Conservation (phyloP, 2,113 vertebrate species). For the Odocoileus virginianus region DNA sequence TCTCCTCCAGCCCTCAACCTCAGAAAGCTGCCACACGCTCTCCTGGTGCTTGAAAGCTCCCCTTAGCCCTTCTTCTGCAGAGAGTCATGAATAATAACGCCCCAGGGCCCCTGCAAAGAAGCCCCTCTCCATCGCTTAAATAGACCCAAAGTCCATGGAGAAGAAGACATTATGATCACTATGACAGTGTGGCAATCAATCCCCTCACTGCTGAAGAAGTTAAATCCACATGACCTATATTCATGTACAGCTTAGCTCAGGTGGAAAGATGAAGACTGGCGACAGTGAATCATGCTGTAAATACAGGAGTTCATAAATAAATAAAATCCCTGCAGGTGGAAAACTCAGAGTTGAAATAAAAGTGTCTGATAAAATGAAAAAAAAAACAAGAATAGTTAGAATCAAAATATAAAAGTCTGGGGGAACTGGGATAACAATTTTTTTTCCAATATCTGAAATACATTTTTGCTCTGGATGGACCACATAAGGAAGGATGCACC, state of each 20-base stretch:
- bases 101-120: not conserved
- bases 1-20: not conserved
- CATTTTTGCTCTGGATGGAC: not conserved
- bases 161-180: not conserved
- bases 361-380: not conserved
- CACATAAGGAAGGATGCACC: not conserved
- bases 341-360: not conserved
- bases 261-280: constrained; percentile 66
- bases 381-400: not conserved
- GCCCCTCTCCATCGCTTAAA: not conserved
- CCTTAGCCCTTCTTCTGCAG: not conserved
- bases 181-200: not conserved
- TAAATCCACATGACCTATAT: constrained; percentile 65
- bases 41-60: not conserved
- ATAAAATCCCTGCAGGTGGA: not conserved
- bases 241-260: constrained; percentile 64
- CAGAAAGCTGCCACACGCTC: not conserved
- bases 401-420: not conserved
- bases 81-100: not conserved
- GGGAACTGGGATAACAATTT: not conserved
- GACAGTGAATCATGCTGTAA: constrained; percentile 32
- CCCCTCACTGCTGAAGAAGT: constrained; percentile 34
- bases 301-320: constrained; percentile 2
- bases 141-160: not conserved
- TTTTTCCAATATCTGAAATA: not conserved